Base-by-base conservation (phyloP, 2,113 vertebrate species). In the Psittacus erithacus region DNA sequence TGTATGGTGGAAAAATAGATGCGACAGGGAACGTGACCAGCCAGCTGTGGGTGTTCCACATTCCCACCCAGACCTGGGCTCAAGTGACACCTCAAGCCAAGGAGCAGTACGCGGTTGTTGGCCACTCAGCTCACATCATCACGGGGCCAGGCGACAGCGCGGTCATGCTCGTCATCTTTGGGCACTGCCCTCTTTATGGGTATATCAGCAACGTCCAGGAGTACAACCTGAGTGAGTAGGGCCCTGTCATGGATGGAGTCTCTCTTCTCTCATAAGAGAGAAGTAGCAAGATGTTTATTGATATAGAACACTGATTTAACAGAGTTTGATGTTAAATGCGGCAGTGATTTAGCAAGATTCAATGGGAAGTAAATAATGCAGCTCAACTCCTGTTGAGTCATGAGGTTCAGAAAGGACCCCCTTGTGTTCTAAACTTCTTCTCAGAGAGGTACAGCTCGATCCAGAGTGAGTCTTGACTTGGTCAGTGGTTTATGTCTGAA, bases 1-100 rank as follows among this genome's bases (percentile, higher is more conserved):
- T 99, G 99, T 99, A 99, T 1, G 99, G 99, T 24, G 99, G 99
- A 17, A 99, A 99, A 97, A 98, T 99, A 5, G 99, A 99, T 43
- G 98, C 98, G 6, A 99, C 99, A 0, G 99, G 99, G 20, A 99
- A 99, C 9, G 99, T 99, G 81, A 99, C 98, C 73, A 99, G 98
- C 87, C 98, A 99, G 97, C 97, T 99, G 85, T 99, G 99, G 99
- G 98, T 99, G 31, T 99, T 99, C 94, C 98, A 99, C 96, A 98
- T 98, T 73, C 97, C 97, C 75, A 99, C 98, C 92, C 98, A 99
- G 94, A 99, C 98, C 9, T 99, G 99, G 99, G 92, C 98, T 4
- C 96, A 96, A 33, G 87, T 97, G 39, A 85, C 28, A 0, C 99
- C 98, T 0, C 97, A 96, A 52, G 97, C 97, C 93, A 99, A 99